Evolutionary conservation across 1,140 invertebrate genomes (phyloP).

Genomic region (Brachystomella parvula): DNA sequence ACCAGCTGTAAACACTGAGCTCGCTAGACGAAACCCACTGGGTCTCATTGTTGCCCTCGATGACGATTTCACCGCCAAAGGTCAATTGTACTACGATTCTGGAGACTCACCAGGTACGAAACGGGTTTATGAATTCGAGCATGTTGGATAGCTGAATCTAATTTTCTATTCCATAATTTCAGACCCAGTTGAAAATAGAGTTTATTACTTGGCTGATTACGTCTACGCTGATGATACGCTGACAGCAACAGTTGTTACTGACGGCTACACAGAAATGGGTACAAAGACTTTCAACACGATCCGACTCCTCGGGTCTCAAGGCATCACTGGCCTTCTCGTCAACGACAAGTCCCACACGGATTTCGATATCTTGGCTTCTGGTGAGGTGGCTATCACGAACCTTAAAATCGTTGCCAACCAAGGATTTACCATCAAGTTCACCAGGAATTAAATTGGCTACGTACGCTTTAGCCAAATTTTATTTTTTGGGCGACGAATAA

Average conservation of each 20-base stretch:
- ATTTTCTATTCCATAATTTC: slow-evolving; percentile 45
- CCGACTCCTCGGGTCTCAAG: slow-evolving; percentile 21
- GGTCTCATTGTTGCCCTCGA: slow-evolving; percentile 56
- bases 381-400: slow-evolving; percentile 24
- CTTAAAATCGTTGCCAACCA: slow-evolving; percentile 10
- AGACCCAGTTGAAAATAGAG: slow-evolving; percentile 24
- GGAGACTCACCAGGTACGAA: slow-evolving; percentile 50
- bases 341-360: slow-evolving; percentile 13
- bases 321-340: background rate
- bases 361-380: background rate
- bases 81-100: slow-evolving; percentile 68
- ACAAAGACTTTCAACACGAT: slow-evolving; percentile 14
- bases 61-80: slow-evolving; percentile 48
- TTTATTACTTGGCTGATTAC: slow-evolving; percentile 17
- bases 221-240: background rate
- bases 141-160: background rate
- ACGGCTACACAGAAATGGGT: slow-evolving; percentile 29
- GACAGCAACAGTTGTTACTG: slow-evolving; percentile 12
- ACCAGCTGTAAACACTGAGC: slow-evolving; percentile 55
- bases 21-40: slow-evolving; percentile 52
- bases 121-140: background rate
- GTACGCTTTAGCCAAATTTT: background rate
- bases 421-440: slow-evolving; percentile 13
- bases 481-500: background rate
- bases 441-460: background rate